These are phyloP conservation scores for Lycorma delicatula DNA, from an alignment of 1,140 invertebrate species.

Conservation along the genomic window DNA sequence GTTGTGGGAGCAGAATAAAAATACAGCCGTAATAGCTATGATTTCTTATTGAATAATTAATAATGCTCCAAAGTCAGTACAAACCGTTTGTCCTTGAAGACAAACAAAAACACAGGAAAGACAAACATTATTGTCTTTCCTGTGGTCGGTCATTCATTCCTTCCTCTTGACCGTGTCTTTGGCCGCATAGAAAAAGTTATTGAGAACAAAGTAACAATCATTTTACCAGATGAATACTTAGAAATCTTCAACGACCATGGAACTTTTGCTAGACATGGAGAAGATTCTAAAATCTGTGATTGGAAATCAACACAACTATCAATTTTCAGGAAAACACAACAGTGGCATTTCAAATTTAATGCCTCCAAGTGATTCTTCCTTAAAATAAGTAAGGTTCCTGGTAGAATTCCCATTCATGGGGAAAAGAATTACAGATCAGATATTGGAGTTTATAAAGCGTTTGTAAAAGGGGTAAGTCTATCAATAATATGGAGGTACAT, in stretches of 20 bases:
- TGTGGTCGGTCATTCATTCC: conserved; percentile 29
- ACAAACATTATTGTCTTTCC: conserved; percentile 23
- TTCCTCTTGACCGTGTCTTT: conserved; percentile 33
- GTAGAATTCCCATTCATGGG: neutral
- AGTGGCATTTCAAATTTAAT: conserved; percentile 1
- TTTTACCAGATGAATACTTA: conserved; percentile 11
- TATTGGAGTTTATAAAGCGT: neutral
- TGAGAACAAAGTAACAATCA: conserved; percentile 25
- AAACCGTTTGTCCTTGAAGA: neutral
- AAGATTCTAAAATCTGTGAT: neutral
- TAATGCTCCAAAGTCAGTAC: conserved; percentile 6
- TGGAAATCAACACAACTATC: neutral
- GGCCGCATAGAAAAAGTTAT: conserved; percentile 27
- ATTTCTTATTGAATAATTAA: neutral
- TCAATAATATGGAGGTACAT: neutral
- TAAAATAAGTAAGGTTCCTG: neutral
- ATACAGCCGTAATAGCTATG: conserved; percentile 15
- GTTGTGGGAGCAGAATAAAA: conserved; percentile 35
- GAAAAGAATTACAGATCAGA: neutral
- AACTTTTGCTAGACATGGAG: neutral
- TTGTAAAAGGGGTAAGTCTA: neutral
- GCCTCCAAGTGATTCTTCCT: neutral
- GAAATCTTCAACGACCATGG: conserved; percentile 8
- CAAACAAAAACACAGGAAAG: no score
- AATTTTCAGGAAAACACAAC: neutral